Conservation (phyloP, 1,140 invertebrate species). For the Brachionus paranguensis region DNA sequence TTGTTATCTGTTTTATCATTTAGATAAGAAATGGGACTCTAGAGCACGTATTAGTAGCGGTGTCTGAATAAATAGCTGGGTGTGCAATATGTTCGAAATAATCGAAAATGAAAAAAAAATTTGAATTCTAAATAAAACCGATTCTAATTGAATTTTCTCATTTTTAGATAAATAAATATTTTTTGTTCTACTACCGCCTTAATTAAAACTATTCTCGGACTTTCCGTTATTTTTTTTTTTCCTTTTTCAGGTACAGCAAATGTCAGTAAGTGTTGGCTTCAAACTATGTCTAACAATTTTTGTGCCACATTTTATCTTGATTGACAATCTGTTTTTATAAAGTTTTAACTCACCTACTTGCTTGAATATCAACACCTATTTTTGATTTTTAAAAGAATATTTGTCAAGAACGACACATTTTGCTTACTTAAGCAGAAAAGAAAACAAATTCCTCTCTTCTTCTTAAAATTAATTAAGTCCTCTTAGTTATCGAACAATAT, state of each 20-base stretch:
- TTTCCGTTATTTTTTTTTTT: neutral
- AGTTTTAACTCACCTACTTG: neutral
- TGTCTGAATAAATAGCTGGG: neutral
- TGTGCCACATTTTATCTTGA: neutral
- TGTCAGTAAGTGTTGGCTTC: neutral
- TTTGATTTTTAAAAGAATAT: neutral
- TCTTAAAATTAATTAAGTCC: neutral
- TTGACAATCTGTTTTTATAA: neutral
- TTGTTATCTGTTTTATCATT: neutral
- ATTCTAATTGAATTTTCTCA: neutral
- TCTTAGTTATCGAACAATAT: neutral
- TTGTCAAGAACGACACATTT: neutral
- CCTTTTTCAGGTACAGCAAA: neutral
- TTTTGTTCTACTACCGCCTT: neutral
- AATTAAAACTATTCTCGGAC: neutral
- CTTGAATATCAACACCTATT: neutral
- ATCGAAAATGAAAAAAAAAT: slow-evolving; percentile 2
- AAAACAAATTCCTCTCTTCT: neutral
- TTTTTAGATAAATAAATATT: slow-evolving; percentile 23
- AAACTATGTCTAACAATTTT: neutral
- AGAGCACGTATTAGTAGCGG: neutral
- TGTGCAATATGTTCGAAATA: slow-evolving; percentile 19
- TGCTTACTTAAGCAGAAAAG: neutral
- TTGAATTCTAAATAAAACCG: slow-evolving; percentile 1
- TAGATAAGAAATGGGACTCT: neutral